These are phyloP conservation scores for Mormyrops attenuatus DNA, from an alignment of 2,797 vertebrate genomes.

Conservation along the genomic window DNA sequence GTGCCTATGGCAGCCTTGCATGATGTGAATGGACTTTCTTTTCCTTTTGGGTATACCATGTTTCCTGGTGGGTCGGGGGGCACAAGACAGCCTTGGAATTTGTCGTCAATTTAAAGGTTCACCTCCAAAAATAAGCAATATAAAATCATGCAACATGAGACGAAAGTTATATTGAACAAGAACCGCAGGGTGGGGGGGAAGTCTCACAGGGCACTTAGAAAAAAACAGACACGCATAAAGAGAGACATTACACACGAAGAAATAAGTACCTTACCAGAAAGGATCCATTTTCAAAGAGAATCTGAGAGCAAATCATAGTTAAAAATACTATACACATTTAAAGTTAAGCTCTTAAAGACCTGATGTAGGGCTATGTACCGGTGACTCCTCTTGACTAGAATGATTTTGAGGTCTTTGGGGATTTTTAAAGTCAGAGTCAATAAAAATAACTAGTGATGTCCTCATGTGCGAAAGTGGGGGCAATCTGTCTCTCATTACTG, in stretches of 20 bases:
- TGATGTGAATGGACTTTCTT: neutral
- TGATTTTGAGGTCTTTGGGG: constrained; percentile 30
- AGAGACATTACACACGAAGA: constrained; percentile 16
- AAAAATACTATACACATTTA: constrained; percentile 20
- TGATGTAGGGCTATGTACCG: constrained; percentile 27
- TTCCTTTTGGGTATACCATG: neutral
- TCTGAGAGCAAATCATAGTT: constrained; percentile 32
- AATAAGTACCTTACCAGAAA: constrained; percentile 20
- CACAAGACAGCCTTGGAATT: neutral
- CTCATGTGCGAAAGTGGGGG: constrained; percentile 21
- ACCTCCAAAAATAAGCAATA: constrained; percentile 3
- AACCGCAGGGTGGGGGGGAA: neutral
- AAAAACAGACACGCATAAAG: constrained; percentile 16
- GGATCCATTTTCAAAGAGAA: constrained; percentile 31
- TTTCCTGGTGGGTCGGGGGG: neutral
- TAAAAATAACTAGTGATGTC: constrained; percentile 24
- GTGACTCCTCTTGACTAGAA: constrained; percentile 18
- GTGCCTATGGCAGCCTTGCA: neutral
- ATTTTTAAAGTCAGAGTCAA: constrained; percentile 31
- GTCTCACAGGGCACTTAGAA: neutral
- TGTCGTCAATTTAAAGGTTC: neutral
- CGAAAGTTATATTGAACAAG: constrained; percentile 3
- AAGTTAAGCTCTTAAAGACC: constrained; percentile 26
- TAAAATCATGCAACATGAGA: neutral
- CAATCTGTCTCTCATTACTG: constrained; percentile 34